Conservation (phyloP, 2,797 vertebrate species). For the Eurystomus glaucurus region DNA sequence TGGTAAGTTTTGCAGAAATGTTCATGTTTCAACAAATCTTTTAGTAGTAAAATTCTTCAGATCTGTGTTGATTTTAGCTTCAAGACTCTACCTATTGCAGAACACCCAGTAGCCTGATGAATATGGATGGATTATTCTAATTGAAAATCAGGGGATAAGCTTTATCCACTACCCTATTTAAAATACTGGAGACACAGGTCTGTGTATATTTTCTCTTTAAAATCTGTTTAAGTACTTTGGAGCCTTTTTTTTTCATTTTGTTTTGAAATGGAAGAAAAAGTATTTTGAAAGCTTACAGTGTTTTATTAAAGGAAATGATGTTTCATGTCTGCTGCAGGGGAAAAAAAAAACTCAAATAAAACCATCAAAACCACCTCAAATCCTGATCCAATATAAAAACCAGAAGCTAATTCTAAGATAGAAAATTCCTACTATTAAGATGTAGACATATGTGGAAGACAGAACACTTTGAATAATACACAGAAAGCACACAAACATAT, state of each 20-base stretch:
- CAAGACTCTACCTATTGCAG: accelerated
- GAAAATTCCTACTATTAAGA: not conserved
- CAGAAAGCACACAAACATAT: not conserved
- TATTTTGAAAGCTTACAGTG: not conserved
- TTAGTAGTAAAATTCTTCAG: not conserved
- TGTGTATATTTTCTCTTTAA: not conserved
- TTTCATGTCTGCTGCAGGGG: not conserved
- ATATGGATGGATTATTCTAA: not conserved
- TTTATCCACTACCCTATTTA: not conserved
- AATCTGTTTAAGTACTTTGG: not conserved
- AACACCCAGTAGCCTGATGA: not conserved
- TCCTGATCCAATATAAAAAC: not conserved
- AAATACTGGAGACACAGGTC: not conserved
- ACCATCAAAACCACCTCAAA: not conserved
- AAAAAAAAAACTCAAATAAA: not conserved
- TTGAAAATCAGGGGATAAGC: not conserved
- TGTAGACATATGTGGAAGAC: not conserved
- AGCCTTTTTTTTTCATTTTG: not conserved
- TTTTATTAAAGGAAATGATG: not conserved
- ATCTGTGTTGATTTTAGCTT: not conserved
- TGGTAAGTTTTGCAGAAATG: not conserved
- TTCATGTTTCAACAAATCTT: not conserved
- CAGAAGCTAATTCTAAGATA: not conserved
- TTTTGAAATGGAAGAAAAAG: not conserved
- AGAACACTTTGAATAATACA: not conserved